A percentile compares a stretch with the other conserved stretches of the same genome.
Conservation (phyloP, 2,888 invertebrate species). For the Arctia plantaginis region DNA sequence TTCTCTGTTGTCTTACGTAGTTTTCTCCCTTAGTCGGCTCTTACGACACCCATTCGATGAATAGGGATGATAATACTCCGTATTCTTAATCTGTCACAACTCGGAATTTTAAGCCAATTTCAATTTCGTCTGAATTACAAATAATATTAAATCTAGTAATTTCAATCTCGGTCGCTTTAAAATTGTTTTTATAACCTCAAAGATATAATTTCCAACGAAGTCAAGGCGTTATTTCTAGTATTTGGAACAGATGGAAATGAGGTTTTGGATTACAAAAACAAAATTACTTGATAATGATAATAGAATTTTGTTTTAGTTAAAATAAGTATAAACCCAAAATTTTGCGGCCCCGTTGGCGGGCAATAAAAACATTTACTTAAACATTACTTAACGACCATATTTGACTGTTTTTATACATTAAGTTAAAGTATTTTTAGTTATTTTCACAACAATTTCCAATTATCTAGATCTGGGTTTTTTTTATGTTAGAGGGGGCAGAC, state of each 20-base stretch:
- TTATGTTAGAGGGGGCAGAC: too few species aligned
- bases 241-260: background rate
- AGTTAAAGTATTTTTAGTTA: too few species aligned
- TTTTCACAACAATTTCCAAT: too few species aligned
- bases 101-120: background rate
- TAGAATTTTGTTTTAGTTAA: background rate
- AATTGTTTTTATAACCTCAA: background rate
- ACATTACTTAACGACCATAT: background rate
- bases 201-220: background rate
- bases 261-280: background rate
- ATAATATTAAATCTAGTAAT: background rate
- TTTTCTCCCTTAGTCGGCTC: too few species aligned
- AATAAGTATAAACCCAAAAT: background rate
- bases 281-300: background rate
- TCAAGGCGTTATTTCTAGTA: background rate
- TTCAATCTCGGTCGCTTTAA: background rate
- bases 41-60: too few species aligned
- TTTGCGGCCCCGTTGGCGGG: background rate
- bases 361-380: background rate
- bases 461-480: background rate
- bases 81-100: too few species aligned
- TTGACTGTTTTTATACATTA: background rate
- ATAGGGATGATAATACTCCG: too few species aligned
- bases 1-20: too few species aligned
- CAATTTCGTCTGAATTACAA: background rate